These are phyloP conservation scores for Neoascia interrupta DNA, from an alignment of 2,888 invertebrate species.

Conservation along the genomic window DNA sequence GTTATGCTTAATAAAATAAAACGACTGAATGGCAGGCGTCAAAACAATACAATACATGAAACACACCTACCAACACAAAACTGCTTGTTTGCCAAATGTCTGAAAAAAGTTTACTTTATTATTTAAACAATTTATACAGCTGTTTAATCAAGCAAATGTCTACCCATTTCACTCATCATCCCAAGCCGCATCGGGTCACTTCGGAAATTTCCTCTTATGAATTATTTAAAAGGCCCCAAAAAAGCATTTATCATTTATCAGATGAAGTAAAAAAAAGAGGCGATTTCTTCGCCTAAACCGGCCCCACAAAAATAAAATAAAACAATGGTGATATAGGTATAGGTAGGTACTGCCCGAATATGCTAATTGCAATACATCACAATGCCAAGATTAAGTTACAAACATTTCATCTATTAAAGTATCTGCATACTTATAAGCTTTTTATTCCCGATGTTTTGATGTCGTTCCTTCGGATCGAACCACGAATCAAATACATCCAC, in stretches of 20 bases:
- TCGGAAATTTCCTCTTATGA: constrained; percentile 57
- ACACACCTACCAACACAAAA: neutral
- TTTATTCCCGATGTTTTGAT: constrained; percentile 8
- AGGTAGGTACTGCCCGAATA: no score
- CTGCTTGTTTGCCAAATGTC: constrained; percentile 4
- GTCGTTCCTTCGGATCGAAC: neutral
- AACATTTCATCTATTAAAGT: constrained; percentile 23
- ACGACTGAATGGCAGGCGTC: no score
- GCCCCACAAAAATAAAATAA: no score
- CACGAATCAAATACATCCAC: constrained; percentile 1
- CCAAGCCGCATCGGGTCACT: neutral
- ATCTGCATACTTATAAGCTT: no score
- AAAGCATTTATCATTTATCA: no score
- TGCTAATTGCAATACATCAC: constrained; percentile 43
- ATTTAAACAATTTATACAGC: constrained; percentile 30
- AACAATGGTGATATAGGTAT: no score
- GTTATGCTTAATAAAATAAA: no score
- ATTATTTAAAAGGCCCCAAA: constrained; percentile 46
- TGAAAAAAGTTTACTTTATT: constrained; percentile 24
- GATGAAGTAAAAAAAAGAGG: no score
- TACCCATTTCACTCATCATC: constrained; percentile 10
- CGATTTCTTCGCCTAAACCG: no score
- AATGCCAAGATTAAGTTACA: constrained; percentile 28
- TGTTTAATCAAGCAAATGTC: constrained; percentile 20
- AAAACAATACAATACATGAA: neutral